Evolutionary conservation across 2,888 invertebrate species (phyloP), one percentile per base, ranked within the genome.

Genomic region (Geotrupes spiniger): DNA sequence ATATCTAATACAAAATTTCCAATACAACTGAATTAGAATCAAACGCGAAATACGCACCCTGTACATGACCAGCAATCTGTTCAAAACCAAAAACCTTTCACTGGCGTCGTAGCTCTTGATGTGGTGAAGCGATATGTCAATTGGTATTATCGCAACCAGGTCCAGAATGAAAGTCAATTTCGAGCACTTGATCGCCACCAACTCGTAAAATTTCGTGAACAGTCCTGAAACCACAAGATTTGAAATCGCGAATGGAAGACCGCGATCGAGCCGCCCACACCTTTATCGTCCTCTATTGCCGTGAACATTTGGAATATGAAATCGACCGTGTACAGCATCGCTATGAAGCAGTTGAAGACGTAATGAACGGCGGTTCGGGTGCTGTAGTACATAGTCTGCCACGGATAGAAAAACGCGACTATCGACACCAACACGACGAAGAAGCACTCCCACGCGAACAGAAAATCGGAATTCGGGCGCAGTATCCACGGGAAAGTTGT

Each of bases 401-500:
- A 59, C 1, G 60, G 60, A 33, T 58, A 59, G n/a, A 47, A 38
- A 17, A 53, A 42, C 0, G 51, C 40, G 6, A 59, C 57, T 2
- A 46, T 21, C 9, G 46, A 29, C 17, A 56, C 38, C 8, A 45
- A 36, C 5, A 53, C 17, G 11, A 46, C 45, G 11, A 58, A 37
- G 12, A 60, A 44, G 17, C 40, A 51, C 21, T 61, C 53, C 61
- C 60, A 61, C 8, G 56, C 47, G 3, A 46, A 47, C 5, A 49
- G 27, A 3, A 61, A 51, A 14, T 54, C 52, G 1, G 59, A 53
- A n/a, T 49, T 39, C 1, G 57, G 54, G 26, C 58, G 51, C 9
- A 61, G 42, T 28, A 59, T 49, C 61, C 61, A 61, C 3, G 61
- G 61, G 46, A 54, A 61, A 6, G 48, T 53, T 1, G 52, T 56